A percentile compares a stretch with the other conserved stretches of the same genome.
These are phyloP conservation scores for Trisateles emortualis DNA, from an alignment of 2,888 invertebrate species.

Conservation along the genomic window DNA sequence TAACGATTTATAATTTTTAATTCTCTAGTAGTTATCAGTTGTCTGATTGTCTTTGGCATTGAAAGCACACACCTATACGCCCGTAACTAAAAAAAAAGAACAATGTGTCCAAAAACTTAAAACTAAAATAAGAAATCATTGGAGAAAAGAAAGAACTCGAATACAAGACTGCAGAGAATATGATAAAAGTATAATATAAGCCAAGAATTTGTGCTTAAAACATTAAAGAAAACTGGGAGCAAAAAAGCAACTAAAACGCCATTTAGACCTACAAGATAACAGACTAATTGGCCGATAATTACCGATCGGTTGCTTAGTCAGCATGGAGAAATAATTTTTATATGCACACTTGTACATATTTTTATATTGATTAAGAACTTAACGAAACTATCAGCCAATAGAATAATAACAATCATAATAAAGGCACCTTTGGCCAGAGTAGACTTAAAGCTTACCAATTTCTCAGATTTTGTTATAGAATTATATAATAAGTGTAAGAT, in stretches of 20 bases:
- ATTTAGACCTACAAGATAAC: too few relatives aligned
- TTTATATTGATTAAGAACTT: too few relatives aligned
- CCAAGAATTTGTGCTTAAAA: constrained; percentile 1
- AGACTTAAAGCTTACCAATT: too few relatives aligned
- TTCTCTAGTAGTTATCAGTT: constrained; percentile 31
- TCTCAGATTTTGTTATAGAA: too few relatives aligned
- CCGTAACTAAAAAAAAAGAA: constrained; percentile 12
- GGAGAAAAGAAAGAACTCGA: constrained; percentile 29
- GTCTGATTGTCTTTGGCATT: constrained; percentile 45
- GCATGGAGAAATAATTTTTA: too few relatives aligned
- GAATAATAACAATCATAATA: too few relatives aligned
- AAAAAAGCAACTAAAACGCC: background rate
- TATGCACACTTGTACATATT: too few relatives aligned
- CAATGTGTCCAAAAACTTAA: constrained; percentile 16
- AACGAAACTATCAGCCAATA: too few relatives aligned
- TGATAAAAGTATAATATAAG: constrained; percentile 4
- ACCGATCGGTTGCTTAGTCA: too few relatives aligned
- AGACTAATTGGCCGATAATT: too few relatives aligned
- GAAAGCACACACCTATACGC: constrained; percentile 41
- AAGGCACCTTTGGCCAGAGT: too few relatives aligned
- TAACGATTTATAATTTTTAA: background rate
- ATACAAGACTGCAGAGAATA: constrained; percentile 26
- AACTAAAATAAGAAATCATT: constrained; percentile 26
- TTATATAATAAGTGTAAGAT: too few relatives aligned
- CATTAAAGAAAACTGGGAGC: constrained; percentile 15